A percentile compares a stretch with the other conserved stretches of the same genome.
These are phyloP conservation scores for Augochlorella aurata DNA, from an alignment of 2,888 invertebrate species.

Conservation along the genomic window DNA sequence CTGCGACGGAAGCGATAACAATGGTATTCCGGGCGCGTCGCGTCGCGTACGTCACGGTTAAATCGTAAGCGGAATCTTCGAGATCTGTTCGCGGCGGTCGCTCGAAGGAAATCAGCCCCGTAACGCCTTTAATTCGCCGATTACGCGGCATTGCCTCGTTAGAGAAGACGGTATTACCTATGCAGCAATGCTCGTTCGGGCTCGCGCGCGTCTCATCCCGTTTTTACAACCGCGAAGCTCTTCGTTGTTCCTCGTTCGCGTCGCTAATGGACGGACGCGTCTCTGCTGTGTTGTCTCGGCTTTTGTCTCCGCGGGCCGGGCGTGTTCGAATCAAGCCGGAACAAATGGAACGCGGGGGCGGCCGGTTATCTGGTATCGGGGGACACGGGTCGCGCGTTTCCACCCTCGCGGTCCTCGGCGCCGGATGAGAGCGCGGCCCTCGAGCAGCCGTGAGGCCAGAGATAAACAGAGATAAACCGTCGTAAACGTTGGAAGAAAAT, in stretches of 20 bases:
- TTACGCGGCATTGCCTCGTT: constrained; percentile 79
- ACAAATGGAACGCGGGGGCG: constrained; percentile 38
- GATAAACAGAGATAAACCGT: constrained; percentile 45
- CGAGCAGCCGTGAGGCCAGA: neutral
- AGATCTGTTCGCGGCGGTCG: constrained; percentile 10
- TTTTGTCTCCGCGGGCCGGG: constrained; percentile 32
- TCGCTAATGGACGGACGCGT: constrained; percentile 38
- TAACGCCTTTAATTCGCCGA: constrained; percentile 79
- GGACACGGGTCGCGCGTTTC: neutral
- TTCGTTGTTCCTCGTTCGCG: constrained; percentile 24
- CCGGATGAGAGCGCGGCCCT: neutral
- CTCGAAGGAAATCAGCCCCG: constrained; percentile 70
- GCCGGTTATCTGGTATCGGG: constrained; percentile 45
- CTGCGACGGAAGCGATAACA: neutral
- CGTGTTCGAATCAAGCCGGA: constrained; percentile 23
- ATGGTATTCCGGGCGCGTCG: constrained; percentile 35
- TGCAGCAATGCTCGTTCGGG: constrained; percentile 42
- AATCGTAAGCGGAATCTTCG: neutral
- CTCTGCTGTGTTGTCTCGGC: constrained; percentile 13
- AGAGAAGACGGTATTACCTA: constrained; percentile 75
- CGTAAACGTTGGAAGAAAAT: constrained; percentile 48
- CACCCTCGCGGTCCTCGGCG: neutral
- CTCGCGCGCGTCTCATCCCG: neutral
- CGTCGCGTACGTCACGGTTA: constrained; percentile 14
- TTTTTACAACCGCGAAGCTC: neutral